These are phyloP conservation scores for Halichondria panicea DNA, from an alignment of 37 sponge, comb jelly and placozoan genomes.

Conservation along the genomic window DNA sequence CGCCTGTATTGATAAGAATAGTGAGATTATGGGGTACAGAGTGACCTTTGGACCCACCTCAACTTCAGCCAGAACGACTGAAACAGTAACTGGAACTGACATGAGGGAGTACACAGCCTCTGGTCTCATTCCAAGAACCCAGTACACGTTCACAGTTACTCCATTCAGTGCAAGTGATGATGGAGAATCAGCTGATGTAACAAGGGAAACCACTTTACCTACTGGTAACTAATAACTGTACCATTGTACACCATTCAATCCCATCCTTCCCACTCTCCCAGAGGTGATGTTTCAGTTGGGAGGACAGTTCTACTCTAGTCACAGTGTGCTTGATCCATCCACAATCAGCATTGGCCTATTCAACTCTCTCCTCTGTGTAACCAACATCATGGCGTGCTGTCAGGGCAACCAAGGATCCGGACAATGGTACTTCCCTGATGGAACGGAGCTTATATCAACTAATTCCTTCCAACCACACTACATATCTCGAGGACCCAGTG, in stretches of 20 bases:
- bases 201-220: no score
- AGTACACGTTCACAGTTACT: constrained; percentile 3
- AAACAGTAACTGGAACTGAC: background rate
- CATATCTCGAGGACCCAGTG: no score
- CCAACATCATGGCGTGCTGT: background rate
- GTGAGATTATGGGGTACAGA: constrained; percentile 18
- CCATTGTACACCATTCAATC: background rate
- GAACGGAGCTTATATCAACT: no score
- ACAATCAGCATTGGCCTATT: constrained; percentile 1
- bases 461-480: no score
- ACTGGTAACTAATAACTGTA: background rate
- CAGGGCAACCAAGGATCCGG: background rate
- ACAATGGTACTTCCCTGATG: background rate
- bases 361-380: constrained; percentile 18
- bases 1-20: constrained; percentile 6
- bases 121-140: constrained; percentile 16
- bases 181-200: no score
- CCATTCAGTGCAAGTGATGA: background rate
- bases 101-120: background rate
- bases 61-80: background rate
- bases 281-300: no score
- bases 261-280: no score
- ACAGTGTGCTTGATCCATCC: constrained; percentile 12
- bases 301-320: no score
- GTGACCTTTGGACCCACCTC: background rate